phyloP scores from a whole-genome alignment of 2,888 invertebrate species.

The Meliscaeva auricollis region DNA sequence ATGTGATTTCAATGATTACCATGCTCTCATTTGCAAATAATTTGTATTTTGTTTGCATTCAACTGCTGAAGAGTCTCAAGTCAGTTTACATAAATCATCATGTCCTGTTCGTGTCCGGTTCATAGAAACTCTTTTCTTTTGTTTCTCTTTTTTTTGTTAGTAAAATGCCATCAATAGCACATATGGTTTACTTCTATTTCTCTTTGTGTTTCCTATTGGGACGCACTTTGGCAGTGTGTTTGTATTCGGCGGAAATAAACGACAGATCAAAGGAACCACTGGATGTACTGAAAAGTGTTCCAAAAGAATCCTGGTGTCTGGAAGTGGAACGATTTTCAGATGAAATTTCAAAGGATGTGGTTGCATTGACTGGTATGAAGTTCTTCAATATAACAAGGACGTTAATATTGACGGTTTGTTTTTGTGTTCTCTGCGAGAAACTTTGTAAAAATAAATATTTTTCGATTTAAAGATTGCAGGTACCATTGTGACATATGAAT shows the following conservation, averaged over 20 bases:
- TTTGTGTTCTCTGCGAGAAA: neutral
- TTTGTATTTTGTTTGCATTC: conserved; percentile 86
- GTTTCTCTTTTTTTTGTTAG: conserved; percentile 75
- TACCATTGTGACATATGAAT: conserved; percentile 86
- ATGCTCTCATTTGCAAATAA: conserved; percentile 86
- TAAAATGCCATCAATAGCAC: conserved; percentile 81
- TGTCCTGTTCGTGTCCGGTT: neutral
- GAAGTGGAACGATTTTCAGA: conserved; percentile 83
- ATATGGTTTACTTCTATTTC: conserved; percentile 85
- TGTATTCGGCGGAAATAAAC: conserved; percentile 85
- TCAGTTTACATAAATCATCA: conserved; percentile 77
- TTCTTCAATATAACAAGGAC: conserved; percentile 82
- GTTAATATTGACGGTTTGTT: conserved; percentile 80
- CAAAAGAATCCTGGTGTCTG: conserved; percentile 82
- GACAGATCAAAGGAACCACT: conserved; percentile 84
- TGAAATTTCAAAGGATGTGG: conserved; percentile 80
- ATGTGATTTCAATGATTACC: conserved; percentile 84
- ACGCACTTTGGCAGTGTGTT: conserved; percentile 85
- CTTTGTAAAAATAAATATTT: neutral
- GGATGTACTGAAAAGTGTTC: conserved; percentile 83
- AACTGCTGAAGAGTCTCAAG: conserved; percentile 85
- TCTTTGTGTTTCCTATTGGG: conserved; percentile 86
- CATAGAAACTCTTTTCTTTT: neutral
- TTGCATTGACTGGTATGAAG: conserved; percentile 81
- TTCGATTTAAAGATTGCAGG: conserved; percentile 85